These are phyloP conservation scores for Tortricodes alternella DNA, from an alignment of 2,888 invertebrate species.

Conservation along the genomic window DNA sequence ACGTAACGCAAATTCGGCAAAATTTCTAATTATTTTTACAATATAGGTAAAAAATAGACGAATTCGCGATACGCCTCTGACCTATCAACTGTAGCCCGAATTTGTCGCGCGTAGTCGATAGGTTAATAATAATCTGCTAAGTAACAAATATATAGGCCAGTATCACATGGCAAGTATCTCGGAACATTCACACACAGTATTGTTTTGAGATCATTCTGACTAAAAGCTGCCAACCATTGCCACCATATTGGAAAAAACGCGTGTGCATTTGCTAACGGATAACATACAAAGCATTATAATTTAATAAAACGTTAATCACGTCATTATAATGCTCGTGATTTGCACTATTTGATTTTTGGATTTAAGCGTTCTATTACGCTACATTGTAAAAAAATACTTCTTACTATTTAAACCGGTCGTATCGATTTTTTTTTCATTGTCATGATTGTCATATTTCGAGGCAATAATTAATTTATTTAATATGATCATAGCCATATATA, in stretches of 20 bases:
- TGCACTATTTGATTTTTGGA: neutral
- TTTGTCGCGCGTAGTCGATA: too few species aligned
- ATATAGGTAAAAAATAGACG: neutral
- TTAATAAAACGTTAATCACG: slow-evolving; percentile 20
- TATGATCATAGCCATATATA: slow-evolving; percentile 11
- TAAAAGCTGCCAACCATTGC: slow-evolving; percentile 54
- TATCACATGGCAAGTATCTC: slow-evolving; percentile 29
- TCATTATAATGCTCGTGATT: slow-evolving; percentile 23
- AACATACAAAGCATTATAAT: slow-evolving; percentile 24
- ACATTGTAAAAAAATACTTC: slow-evolving; percentile 33
- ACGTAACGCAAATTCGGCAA: neutral
- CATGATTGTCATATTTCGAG: slow-evolving; percentile 11
- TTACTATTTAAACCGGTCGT: too few species aligned
- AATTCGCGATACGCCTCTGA: neutral
- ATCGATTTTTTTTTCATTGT: too few species aligned
- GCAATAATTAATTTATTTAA: neutral
- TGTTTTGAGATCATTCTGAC: slow-evolving; percentile 47
- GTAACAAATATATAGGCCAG: slow-evolving; percentile 27
- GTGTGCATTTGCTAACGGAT: slow-evolving; percentile 37
- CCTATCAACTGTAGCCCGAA: neutral
- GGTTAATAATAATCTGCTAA: slow-evolving; percentile 10
- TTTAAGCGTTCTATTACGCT: slow-evolving; percentile 46
- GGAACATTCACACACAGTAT: slow-evolving; percentile 13
- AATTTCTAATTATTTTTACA: slow-evolving; percentile 8
- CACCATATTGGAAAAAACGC: slow-evolving; percentile 51